These are phyloP conservation scores for Centropristis striata DNA, from an alignment of 2,113 vertebrate species.

Conservation along the genomic window DNA sequence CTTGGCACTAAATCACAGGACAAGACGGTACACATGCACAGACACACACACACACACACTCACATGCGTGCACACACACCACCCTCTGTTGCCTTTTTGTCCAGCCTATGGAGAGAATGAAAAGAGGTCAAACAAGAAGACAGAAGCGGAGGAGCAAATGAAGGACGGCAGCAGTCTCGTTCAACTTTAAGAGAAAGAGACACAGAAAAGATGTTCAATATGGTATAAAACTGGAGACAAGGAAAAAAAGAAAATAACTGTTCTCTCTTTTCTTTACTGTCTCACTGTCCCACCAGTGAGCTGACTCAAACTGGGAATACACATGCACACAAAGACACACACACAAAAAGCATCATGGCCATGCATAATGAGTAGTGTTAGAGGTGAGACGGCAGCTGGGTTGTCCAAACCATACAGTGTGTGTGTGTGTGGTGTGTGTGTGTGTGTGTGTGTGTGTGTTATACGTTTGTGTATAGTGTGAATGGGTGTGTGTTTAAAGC, in stretches of 20 bases:
- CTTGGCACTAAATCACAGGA: constrained; percentile 85
- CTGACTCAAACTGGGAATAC: constrained; percentile 10
- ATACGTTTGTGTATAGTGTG: neutral
- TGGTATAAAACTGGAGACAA: neutral
- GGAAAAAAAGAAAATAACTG: constrained; percentile 15
- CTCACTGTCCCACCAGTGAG: constrained; percentile 18
- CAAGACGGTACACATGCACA: constrained; percentile 58
- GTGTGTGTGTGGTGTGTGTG: neutral
- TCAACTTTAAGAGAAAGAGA: constrained; percentile 42
- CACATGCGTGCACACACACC: constrained; percentile 34
- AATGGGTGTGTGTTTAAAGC: constrained; percentile 13
- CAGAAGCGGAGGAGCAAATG: constrained; percentile 49
- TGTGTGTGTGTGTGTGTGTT: neutral
- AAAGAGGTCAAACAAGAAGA: constrained; percentile 76
- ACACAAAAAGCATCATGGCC: constrained; percentile 38
- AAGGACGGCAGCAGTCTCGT: constrained; percentile 34
- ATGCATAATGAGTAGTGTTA: constrained; percentile 50
- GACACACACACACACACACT: constrained; percentile 30
- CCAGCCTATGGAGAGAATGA: constrained; percentile 56
- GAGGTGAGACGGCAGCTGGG: constrained; percentile 52
- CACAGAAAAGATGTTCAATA: constrained; percentile 31
- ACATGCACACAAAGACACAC: neutral
- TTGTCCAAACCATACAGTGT: constrained; percentile 41
- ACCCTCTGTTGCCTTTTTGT: constrained; percentile 71
- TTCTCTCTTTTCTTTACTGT: neutral